phyloP scores from a whole-genome alignment of 2,113 vertebrate genomes.

The Mesembrinibis cayennensis region DNA sequence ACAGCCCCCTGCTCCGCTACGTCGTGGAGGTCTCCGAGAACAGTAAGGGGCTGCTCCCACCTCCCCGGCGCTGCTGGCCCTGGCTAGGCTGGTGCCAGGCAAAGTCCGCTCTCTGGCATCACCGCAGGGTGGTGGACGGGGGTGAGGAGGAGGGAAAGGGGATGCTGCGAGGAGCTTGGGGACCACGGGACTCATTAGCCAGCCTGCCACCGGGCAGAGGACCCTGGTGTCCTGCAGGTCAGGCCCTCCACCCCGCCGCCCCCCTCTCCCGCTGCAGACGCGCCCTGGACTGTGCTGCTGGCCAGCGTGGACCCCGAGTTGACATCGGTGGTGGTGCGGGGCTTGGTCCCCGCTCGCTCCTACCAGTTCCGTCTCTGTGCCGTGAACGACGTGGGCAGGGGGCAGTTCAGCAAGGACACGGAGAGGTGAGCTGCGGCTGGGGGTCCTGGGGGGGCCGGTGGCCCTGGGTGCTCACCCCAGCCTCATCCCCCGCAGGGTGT shows the following conservation, averaged over 20 bases:
- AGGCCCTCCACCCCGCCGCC: neutral
- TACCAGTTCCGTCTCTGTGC: slow-evolving; percentile 97
- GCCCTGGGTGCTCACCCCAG: neutral
- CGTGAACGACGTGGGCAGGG: slow-evolving; percentile 92
- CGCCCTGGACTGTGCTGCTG: slow-evolving; percentile 91
- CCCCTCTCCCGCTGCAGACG: slow-evolving; percentile 70
- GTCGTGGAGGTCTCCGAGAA: slow-evolving; percentile 95
- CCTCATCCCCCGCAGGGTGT: slow-evolving; percentile 73
- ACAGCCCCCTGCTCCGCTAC: slow-evolving; percentile 91
- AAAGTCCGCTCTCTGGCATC: neutral
- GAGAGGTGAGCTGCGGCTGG: slow-evolving; percentile 78
- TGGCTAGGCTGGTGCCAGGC: neutral
- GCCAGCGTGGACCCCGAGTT: slow-evolving; percentile 88
- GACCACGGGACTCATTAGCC: fast-evolving
- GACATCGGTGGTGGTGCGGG: slow-evolving; percentile 81
- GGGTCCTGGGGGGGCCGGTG: fast-evolving
- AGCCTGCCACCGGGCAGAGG: neutral
- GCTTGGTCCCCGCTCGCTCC: slow-evolving; percentile 90
- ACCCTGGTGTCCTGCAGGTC: neutral
- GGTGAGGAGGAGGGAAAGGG: neutral
- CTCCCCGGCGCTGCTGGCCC: neutral
- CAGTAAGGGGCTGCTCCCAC: slow-evolving; percentile 79
- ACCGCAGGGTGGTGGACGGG: fast-evolving
- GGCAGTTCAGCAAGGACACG: slow-evolving; percentile 96
- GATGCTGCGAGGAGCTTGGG: neutral